A percentile compares a stretch with the other conserved stretches of the same genome.
phyloP scores from a whole-genome alignment of 2,888 invertebrate species.

The Eledona agricola region DNA sequence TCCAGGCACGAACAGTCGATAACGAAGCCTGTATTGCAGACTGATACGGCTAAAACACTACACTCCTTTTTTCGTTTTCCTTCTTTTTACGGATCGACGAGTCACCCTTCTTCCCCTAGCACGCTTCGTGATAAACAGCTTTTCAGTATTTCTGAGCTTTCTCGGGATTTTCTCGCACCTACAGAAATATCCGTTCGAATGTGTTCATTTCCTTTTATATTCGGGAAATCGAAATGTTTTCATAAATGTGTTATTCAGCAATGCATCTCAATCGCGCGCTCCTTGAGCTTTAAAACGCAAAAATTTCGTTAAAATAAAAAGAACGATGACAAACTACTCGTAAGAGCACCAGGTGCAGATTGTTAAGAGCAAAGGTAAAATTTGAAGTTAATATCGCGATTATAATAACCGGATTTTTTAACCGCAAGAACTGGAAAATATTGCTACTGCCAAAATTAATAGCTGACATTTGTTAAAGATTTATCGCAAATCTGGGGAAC shows the following conservation, averaged over 20 bases:
- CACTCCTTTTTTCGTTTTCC: constrained; percentile 22
- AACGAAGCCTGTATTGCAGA: constrained; percentile 52
- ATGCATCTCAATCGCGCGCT: constrained; percentile 38
- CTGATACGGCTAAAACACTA: constrained; percentile 45
- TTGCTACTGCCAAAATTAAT: no score
- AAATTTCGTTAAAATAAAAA: no score
- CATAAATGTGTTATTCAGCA: constrained; percentile 44
- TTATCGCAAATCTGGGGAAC: no score
- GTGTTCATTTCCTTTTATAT: constrained; percentile 50
- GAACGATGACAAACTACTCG: constrained; percentile 1
- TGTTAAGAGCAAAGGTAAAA: constrained; percentile 2
- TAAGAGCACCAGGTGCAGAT: constrained; percentile 3
- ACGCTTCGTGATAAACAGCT: constrained; percentile 48
- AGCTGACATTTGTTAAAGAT: no score
- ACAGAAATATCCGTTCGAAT: constrained; percentile 48
- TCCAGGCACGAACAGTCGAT: constrained; percentile 59
- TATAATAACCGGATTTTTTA: constrained; percentile 26
- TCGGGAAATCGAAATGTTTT: constrained; percentile 45
- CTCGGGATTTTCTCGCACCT: constrained; percentile 49
- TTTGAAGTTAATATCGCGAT: constrained; percentile 15
- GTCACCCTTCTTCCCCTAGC: constrained; percentile 33
- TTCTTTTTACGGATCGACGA: constrained; percentile 13
- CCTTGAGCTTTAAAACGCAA: not conserved
- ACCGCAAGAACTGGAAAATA: constrained; percentile 2
- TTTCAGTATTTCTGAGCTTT: constrained; percentile 48